Evolutionary conservation across 2,888 invertebrate species (phyloP).

Genomic region (Lasioglossum marginatum): DNA sequence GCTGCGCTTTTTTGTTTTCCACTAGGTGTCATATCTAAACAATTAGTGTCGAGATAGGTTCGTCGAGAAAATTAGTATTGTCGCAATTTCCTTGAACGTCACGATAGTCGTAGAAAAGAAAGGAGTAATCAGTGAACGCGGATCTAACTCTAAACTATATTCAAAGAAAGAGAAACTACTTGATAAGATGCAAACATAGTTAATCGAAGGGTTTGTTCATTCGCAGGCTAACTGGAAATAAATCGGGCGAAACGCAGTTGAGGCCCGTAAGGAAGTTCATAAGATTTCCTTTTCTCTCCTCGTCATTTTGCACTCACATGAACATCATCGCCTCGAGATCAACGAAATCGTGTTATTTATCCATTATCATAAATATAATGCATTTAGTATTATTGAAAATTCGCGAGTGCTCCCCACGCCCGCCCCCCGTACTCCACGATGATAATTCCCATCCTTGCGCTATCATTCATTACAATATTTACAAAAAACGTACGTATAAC

Average conservation of each 20-base stretch:
- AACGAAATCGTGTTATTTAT: constrained; percentile 11
- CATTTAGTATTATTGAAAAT: constrained; percentile 77
- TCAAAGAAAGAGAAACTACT: constrained; percentile 56
- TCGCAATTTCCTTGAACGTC: constrained; percentile 72
- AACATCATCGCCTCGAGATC: constrained; percentile 11
- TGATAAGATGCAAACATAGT: constrained; percentile 65
- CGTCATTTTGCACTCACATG: neutral
- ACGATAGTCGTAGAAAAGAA: constrained; percentile 60
- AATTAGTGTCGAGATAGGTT: constrained; percentile 66
- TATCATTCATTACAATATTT: constrained; percentile 82
- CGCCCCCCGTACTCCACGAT: constrained; percentile 62
- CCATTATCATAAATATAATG: constrained; percentile 79
- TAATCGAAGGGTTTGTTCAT: constrained; percentile 42
- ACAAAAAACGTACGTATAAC: constrained; percentile 82
- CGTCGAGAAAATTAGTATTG: constrained; percentile 73
- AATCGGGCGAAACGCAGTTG: constrained; percentile 56
- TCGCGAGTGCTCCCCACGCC: constrained; percentile 60
- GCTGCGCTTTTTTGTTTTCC: constrained; percentile 74
- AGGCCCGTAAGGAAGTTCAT: constrained; percentile 41
- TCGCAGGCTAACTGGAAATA: constrained; percentile 36
- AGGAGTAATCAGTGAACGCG: constrained; percentile 56
- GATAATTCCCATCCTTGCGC: constrained; percentile 71
- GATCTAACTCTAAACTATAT: constrained; percentile 64
- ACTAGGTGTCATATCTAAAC: constrained; percentile 69
- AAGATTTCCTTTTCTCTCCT: constrained; percentile 27